Percentiles rank a stretch among this genome's conserved stretches.
Conservation (phyloP, 1,140 invertebrate genomes). For the Wiebesia pumilae region DNA sequence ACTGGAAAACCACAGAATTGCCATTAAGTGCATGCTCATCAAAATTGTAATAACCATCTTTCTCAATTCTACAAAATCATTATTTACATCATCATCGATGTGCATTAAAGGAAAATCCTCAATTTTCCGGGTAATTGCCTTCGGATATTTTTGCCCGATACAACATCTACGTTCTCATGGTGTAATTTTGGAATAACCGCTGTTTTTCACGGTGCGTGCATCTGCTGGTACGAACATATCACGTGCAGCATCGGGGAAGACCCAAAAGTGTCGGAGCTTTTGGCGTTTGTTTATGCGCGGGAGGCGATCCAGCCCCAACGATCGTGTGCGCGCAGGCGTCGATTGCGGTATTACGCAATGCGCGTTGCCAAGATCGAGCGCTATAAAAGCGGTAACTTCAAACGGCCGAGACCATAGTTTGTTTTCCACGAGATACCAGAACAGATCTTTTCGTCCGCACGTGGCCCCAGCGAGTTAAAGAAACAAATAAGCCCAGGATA, state of each 20-base stretch:
- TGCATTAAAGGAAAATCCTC: neutral
- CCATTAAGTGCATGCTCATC: no score
- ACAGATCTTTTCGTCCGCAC: neutral
- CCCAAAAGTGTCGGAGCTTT: slow-evolving; percentile 33
- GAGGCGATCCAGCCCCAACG: neutral
- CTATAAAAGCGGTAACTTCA: slow-evolving; percentile 52
- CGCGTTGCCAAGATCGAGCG: neutral
- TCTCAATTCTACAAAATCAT: neutral
- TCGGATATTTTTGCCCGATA: neutral
- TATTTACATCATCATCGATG: neutral
- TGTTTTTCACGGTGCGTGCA: neutral
- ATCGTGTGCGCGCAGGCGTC: slow-evolving; percentile 25
- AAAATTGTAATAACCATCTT: neutral
- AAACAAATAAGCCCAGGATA: neutral
- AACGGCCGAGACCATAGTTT: slow-evolving; percentile 30
- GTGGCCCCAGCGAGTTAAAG: neutral
- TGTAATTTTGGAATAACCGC: neutral
- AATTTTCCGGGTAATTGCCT: neutral
- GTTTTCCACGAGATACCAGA: slow-evolving; percentile 13
- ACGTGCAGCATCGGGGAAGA: neutral
- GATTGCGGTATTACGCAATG: slow-evolving; percentile 39
- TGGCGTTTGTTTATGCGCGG: no score
- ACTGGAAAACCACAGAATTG: neutral
- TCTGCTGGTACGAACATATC: neutral
- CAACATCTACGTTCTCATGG: neutral